Percentiles rank a stretch among this genome's conserved stretches.
These are phyloP conservation scores for Corythucha ciliata DNA, from an alignment of 2,888 invertebrate species.

Conservation along the genomic window DNA sequence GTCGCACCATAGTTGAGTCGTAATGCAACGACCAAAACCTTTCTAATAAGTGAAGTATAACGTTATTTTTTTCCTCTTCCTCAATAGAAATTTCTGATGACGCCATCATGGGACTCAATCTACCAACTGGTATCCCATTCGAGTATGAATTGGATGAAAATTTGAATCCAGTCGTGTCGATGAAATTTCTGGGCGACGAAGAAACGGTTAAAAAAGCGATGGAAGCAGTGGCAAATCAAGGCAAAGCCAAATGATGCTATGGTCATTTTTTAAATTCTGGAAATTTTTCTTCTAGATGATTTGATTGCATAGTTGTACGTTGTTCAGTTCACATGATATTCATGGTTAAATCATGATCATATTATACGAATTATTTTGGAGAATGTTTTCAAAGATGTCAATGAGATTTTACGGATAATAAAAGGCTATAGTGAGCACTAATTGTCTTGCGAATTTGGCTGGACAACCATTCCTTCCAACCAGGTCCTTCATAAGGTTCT, in stretches of 20 bases:
- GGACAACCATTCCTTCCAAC: too few species aligned
- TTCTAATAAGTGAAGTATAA: background rate
- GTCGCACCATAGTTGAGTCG: too few species aligned
- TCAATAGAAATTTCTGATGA: slow-evolving; percentile 50
- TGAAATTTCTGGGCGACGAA: slow-evolving; percentile 54
- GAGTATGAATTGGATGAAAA: slow-evolving; percentile 51
- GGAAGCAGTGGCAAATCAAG: slow-evolving; percentile 52
- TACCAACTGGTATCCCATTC: slow-evolving; percentile 57
- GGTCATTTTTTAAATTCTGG: background rate
- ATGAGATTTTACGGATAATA: too few species aligned
- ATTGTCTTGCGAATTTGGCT: too few species aligned
- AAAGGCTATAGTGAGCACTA: too few species aligned
- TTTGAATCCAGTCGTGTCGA: slow-evolving; percentile 49
- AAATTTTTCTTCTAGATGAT: background rate
- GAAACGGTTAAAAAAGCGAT: slow-evolving; percentile 53
- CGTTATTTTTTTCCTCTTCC: slow-evolving; percentile 26
- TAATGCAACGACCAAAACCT: too few species aligned
- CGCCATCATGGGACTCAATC: slow-evolving; percentile 50
- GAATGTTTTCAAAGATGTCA: too few species aligned
- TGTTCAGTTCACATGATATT: too few species aligned
- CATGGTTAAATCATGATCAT: too few species aligned
- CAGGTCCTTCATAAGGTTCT: too few species aligned
- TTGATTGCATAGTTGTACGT: background rate
- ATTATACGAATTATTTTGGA: too few species aligned
- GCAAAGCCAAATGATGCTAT: slow-evolving; percentile 47